Conservation (phyloP, 2,113 vertebrate genomes). For the Pipa parva region DNA sequence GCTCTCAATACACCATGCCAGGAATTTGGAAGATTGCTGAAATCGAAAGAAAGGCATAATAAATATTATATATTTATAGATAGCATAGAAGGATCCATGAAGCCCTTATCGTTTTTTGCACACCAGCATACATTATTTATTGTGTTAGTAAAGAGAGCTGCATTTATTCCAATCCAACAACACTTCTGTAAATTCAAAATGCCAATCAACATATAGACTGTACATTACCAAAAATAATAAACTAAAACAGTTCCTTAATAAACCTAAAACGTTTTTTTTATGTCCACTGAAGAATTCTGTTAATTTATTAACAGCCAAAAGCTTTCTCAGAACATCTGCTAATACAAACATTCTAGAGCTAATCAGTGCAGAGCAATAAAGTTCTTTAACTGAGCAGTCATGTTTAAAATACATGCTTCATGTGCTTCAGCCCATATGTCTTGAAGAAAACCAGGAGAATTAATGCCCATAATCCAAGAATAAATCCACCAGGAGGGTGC, state of each 20-base stretch:
- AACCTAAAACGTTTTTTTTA: constrained; percentile 2
- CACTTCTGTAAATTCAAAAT: no score
- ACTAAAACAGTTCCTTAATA: not conserved
- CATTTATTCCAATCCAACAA: no score
- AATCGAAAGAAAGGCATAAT: constrained; percentile 9
- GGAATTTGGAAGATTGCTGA: constrained; percentile 36
- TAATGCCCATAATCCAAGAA: constrained; percentile 92
- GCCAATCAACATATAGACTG: no score
- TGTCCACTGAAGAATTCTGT: not conserved
- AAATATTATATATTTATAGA: no score
- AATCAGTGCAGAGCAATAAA: not conserved
- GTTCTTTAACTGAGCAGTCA: not conserved
- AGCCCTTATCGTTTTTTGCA: no score
- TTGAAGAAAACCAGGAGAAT: constrained; percentile 97
- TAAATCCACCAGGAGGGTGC: constrained; percentile 97
- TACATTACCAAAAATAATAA: not conserved
- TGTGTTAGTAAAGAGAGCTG: no score
- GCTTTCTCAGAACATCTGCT: not conserved
- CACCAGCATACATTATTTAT: no score
- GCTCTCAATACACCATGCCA: constrained; percentile 38
- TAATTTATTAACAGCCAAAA: not conserved
- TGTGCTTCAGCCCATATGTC: constrained; percentile 92
- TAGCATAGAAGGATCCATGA: no score
- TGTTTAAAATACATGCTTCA: constrained; percentile 88
- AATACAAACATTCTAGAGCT: not conserved